Percentiles rank a stretch among this genome's conserved stretches.
Evolutionary conservation across 2,888 invertebrate genomes (phyloP).

Genomic region (Oligia latruncula): DNA sequence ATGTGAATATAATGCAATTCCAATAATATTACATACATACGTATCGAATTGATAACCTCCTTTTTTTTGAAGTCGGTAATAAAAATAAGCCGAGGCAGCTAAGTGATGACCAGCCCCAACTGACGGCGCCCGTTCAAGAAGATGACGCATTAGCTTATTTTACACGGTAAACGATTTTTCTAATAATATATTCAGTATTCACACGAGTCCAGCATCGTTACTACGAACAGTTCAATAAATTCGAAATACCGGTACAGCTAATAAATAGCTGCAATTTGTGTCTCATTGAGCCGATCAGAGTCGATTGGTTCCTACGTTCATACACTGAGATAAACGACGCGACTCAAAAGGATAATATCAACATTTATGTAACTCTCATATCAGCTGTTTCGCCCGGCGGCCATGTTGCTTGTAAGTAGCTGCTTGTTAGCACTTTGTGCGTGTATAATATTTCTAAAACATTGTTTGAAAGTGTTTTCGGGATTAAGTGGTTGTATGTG

Average conservation of each 20-base stretch:
- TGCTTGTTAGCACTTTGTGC: conserved; percentile 10
- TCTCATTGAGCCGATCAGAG: neutral
- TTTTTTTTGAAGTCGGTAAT: too few species aligned
- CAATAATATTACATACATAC: too few species aligned
- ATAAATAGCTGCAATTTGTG: conserved; percentile 32
- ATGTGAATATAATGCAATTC: too few species aligned
- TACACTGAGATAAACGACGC: conserved; percentile 8
- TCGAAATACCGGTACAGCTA: neutral
- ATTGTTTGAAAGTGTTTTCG: neutral
- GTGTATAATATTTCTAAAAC: conserved; percentile 2
- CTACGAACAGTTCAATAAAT: conserved; percentile 8
- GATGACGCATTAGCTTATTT: neutral
- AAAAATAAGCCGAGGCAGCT: too few species aligned
- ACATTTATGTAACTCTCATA: neutral
- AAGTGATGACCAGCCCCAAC: too few species aligned
- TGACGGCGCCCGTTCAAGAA: too few species aligned
- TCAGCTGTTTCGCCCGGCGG: neutral
- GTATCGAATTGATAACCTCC: too few species aligned
- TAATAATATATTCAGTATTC: conserved; percentile 6
- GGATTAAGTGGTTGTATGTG: conserved; percentile 4
- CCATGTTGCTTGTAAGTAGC: conserved; percentile 6
- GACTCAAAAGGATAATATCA: conserved; percentile 10
- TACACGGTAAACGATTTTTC: neutral
- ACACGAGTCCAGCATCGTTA: neutral
- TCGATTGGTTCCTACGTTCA: neutral